Evolutionary conservation across 2,797 vertebrate genomes (phyloP), one percentile per base, ranked within the genome.

Genomic region (Brachyrhaphis roseni): DNA sequence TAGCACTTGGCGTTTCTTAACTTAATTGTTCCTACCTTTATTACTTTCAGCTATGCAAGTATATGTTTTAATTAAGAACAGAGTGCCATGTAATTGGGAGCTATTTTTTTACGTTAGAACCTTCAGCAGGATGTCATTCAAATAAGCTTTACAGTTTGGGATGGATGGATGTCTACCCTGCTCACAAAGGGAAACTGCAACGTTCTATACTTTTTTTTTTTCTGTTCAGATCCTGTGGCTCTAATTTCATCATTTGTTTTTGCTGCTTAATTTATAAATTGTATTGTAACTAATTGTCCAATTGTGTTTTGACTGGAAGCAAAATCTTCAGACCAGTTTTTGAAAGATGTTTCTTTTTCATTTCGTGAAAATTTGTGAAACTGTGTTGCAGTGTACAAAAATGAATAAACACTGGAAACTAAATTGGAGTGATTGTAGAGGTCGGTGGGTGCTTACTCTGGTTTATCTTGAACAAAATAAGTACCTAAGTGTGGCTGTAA

Each of bases 301-400:
- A 82, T 78, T 78, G 77, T 86, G 84, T 79, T 86, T 86, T 90
- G 83, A 90, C 86, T 80, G 84, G 77, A 88, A 90, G 86, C 91
- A 88, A 79, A 89, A 78, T 83, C 87, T 90, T 82, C 72, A 88
- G 68, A 88, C 62, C 84, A 68, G 72, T 28, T 90, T 83, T 86
- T 77, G 66, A 85, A 88, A 89, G 89, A 87, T 91, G 84, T 80
- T 87, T 79, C 86, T 92, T 87, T 87, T 82, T 75, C 45, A 57
- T 88, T 89, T 85, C 94, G 86, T 85, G 90, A 93, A 93, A 88
- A 49, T 66, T 23, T 95, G 39, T 53, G 28, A 80, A 77, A 75
- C 8, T 94, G 82, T 94, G 94, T 94, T 96, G 95, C 92, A 91
- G 95, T 96, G 93, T 95, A 88, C 89, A 95, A 91, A 90, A 85